Evolutionary conservation across 2,888 invertebrate species (phyloP).

Genomic region (Frankliniella intonsa): DNA sequence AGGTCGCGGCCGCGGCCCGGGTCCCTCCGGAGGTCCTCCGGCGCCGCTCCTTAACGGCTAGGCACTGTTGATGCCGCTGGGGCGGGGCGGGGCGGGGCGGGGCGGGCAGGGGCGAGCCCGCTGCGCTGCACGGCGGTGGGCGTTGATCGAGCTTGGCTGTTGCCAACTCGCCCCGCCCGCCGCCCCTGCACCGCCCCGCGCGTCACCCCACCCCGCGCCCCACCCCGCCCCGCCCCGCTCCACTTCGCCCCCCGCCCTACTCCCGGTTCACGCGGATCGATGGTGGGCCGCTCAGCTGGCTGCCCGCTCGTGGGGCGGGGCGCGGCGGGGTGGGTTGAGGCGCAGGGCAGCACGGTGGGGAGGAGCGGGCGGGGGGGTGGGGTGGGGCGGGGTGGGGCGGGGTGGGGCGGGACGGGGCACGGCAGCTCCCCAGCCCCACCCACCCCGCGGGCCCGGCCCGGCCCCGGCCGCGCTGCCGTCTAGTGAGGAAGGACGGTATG

Average conservation of each 20-base stretch:
- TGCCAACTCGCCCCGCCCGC: background rate
- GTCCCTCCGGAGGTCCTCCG: too few relatives aligned
- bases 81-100: too few relatives aligned
- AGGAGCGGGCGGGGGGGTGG: background rate
- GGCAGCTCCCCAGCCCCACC: background rate
- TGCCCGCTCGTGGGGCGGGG: background rate
- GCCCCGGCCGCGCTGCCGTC: background rate
- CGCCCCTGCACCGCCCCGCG: background rate
- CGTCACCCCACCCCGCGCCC: background rate
- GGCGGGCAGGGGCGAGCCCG: too few relatives aligned
- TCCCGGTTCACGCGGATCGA: background rate
- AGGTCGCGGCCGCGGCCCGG: too few relatives aligned
- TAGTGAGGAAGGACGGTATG: conserved; percentile 14
- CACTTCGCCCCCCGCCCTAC: too few relatives aligned
- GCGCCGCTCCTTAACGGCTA: too few relatives aligned
- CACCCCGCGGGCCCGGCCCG: background rate
- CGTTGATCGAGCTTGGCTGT: background rate
- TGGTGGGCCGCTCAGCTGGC: conserved; percentile 19
- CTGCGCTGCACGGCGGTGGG: too few relatives aligned
- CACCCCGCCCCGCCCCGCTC: background rate
- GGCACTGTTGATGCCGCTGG: too few relatives aligned
- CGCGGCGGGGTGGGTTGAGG: background rate
- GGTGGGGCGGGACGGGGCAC: background rate
- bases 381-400: background rate
- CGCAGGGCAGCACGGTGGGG: background rate